These are phyloP conservation scores for Geodia barretti DNA, from an alignment of 37 sponge, comb jelly and placozoan species.

Conservation along the genomic window DNA sequence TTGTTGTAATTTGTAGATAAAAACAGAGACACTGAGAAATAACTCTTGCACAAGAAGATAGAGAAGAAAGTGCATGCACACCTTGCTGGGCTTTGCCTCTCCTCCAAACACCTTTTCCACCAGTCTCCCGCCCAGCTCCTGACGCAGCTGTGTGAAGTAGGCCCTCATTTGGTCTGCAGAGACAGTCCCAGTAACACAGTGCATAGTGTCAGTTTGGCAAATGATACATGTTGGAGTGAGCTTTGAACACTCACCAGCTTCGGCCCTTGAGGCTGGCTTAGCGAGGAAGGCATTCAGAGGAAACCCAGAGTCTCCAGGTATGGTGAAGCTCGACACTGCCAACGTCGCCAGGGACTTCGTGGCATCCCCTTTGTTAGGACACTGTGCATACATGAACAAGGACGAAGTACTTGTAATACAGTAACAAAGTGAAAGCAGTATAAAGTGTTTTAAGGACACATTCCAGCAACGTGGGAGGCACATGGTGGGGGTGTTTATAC, in stretches of 20 bases:
- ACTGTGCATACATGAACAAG: slow-evolving; percentile 34
- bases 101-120: slow-evolving; percentile 89
- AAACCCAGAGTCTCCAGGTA: slow-evolving; percentile 93
- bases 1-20: too few species aligned
- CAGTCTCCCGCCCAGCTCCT: slow-evolving; percentile 92
- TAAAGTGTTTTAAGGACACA: not conserved
- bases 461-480: too few species aligned
- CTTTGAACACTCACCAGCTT: slow-evolving; percentile 74
- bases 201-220: too few species aligned
- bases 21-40: too few species aligned
- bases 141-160: slow-evolving; percentile 93
- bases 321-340: slow-evolving; percentile 86
- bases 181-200: not conserved
- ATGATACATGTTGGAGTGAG: too few species aligned
- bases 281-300: slow-evolving; percentile 94
- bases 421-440: not conserved
- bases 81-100: slow-evolving; percentile 88
- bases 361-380: slow-evolving; percentile 82
- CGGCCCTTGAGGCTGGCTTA: slow-evolving; percentile 76
- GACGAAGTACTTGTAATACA: not conserved
- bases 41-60: not conserved
- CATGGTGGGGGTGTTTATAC: not conserved
- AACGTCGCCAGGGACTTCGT: slow-evolving; percentile 85
- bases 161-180: slow-evolving; percentile 85
- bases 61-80: slow-evolving; percentile 2